Evolutionary conservation across 35 echinoderm and acorn worm species (phyloP).

Genomic region (Heliocidaris erythrogramma): DNA sequence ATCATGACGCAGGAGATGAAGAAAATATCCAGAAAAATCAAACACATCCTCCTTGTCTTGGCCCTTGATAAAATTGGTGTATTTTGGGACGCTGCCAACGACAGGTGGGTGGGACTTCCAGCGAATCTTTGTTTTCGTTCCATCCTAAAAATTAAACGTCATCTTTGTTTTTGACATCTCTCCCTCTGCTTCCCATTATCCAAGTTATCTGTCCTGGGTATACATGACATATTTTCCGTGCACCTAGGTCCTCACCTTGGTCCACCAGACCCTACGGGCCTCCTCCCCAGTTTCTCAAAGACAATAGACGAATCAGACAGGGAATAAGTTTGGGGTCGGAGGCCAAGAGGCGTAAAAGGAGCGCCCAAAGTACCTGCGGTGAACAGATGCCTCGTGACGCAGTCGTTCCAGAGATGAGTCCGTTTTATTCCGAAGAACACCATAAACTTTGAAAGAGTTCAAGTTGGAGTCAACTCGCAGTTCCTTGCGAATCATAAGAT

Average conservation of each 20-base stretch:
- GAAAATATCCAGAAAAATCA: not conserved
- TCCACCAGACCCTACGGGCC: not conserved
- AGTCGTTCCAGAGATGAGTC: not conserved
- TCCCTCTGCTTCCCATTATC: not conserved
- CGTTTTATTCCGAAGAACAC: not conserved
- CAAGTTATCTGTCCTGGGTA: not conserved
- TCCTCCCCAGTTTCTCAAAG: not conserved
- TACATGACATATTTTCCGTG: not conserved
- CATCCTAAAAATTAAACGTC: constrained; percentile 3
- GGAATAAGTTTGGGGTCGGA: not conserved
- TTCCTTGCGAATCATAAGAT: not conserved
- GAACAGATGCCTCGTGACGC: not conserved
- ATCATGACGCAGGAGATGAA: not conserved
- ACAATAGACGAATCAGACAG: not conserved
- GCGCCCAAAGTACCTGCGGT: not conserved
- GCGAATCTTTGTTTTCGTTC: not conserved
- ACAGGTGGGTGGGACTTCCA: not conserved
- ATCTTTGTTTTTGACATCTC: not conserved
- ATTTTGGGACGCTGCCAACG: not conserved
- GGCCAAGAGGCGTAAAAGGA: not conserved
- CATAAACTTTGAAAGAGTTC: not conserved
- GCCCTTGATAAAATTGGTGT: not conserved
- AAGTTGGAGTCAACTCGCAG: not conserved
- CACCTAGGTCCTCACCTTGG: not conserved
- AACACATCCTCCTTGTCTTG: not conserved